Evolutionary conservation across 2,113 vertebrate genomes (phyloP), one percentile per base, ranked within the genome.

Genomic region (Aegithalos caudatus): DNA sequence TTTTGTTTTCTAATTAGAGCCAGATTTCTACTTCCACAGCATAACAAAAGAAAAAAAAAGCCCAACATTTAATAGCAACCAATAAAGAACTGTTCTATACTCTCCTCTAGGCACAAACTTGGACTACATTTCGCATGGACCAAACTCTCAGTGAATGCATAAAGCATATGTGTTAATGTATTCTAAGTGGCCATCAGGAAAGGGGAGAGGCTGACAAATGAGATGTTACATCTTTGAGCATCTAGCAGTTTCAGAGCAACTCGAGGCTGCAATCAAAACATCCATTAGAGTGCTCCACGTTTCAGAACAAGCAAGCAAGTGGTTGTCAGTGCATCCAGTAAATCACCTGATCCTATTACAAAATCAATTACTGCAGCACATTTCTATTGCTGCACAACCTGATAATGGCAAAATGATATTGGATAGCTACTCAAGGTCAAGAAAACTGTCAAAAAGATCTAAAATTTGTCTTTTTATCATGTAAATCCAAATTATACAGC

Each of bases 281-380:
- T 98, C 98, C 98, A 98, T 98, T 98, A 98, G 98, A 98, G 97
- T 80, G 96, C 92, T 97, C 96, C 96, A 97, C 74, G 74, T 98
- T 98, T 98, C 97, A 98, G 97, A 98, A 98, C 97, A 97, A 98
- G 98, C 98, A 98, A 98, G 98, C 97, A 98, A 98, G 97, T 98
- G 98, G 98, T 98, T 99, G 98, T 98, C 98, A 98, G 97, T 96
- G 97, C 96, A 97, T 98, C 98, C 98, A 98, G 98, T 98, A 98
- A 99, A 99, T 99, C 98, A 99, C 98, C 98, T 98, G 98, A 98
- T 98, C 98, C 98, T 98, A 99, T 99, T 99, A 99, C 98, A 99
- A 98, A 99, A 99, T 99, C 99, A 99, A 99, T 99, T 98, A 98
- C 98, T 97, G 98, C 94, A 97, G 98, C 92, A 98, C 97, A 98